Percentiles rank a stretch among this genome's conserved stretches.
Evolutionary conservation across 2,113 vertebrate species (phyloP).

Genomic region (Corythaixoides concolor): DNA sequence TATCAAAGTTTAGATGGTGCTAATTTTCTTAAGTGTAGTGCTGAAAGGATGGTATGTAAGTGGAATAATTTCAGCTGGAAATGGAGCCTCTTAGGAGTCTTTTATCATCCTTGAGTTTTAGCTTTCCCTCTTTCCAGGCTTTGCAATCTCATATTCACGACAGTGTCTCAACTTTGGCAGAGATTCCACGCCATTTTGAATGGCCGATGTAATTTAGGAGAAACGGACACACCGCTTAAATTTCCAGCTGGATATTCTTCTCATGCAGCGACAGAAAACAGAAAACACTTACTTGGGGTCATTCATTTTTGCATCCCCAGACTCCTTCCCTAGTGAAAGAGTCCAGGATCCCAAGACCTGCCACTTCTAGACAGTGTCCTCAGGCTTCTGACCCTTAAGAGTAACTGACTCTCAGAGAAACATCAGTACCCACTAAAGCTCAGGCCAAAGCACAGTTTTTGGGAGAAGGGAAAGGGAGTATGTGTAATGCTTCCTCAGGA

Average conservation of each 20-base stretch:
- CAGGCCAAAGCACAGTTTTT: not conserved
- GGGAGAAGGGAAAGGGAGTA: not conserved
- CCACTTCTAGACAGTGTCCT: not conserved
- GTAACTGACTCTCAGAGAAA: not conserved
- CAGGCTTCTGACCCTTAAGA: not conserved
- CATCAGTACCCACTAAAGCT: not conserved
- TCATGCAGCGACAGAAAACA: not conserved
- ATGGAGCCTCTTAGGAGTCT: not conserved
- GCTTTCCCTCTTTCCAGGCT: not conserved
- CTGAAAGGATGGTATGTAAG: conserved; percentile 15
- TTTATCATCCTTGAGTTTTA: not conserved
- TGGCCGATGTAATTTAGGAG: not conserved
- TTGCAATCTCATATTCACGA: not conserved
- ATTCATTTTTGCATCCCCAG: not conserved
- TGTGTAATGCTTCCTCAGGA: not conserved
- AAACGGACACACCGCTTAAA: not conserved
- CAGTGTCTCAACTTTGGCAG: not conserved
- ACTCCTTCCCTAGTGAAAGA: not conserved
- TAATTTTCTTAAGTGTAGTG: conserved; percentile 59
- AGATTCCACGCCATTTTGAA: not conserved
- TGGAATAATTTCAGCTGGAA: conserved; percentile 10
- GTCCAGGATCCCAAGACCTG: not conserved
- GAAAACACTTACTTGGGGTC: not conserved
- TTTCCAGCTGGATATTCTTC: not conserved
- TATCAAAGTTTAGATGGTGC: conserved; percentile 42